Evolutionary conservation across 2,797 vertebrate genomes (phyloP).

Genomic region (Lindbergichthys nudifrons): DNA sequence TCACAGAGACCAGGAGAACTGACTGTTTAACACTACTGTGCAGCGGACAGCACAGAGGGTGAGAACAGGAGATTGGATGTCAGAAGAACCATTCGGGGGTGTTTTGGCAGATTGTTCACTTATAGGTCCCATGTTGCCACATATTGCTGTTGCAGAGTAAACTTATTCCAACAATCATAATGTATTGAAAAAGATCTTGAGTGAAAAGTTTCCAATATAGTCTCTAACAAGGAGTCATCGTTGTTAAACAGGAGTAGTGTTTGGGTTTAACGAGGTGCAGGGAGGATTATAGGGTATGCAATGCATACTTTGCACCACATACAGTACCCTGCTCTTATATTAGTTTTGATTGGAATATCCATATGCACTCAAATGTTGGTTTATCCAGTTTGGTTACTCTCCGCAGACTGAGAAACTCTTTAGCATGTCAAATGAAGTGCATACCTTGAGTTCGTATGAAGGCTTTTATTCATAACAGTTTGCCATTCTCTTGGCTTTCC

Average conservation of each 20-base stretch:
- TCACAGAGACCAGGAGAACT: slow-evolving; percentile 43
- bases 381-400: slow-evolving; percentile 39
- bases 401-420: slow-evolving; percentile 22
- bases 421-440: slow-evolving; percentile 44
- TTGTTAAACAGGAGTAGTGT: slow-evolving; percentile 16
- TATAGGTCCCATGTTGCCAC: slow-evolving; percentile 36
- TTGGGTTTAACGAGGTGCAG: slow-evolving; percentile 50
- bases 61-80: slow-evolving; percentile 42
- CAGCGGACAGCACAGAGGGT: too few relatives aligned
- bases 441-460: slow-evolving; percentile 38
- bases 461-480: slow-evolving; percentile 47
- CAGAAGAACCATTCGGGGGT: slow-evolving; percentile 23
- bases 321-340: slow-evolving; percentile 12
- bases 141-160: slow-evolving; percentile 32
- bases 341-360: slow-evolving; percentile 54
- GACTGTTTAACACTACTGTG: too few relatives aligned
- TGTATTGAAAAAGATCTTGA: slow-evolving; percentile 28
- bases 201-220: slow-evolving; percentile 27
- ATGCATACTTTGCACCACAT: slow-evolving; percentile 49
- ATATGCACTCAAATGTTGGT: slow-evolving; percentile 36
- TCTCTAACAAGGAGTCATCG: slow-evolving; percentile 33
- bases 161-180: slow-evolving; percentile 34
- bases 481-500: slow-evolving; percentile 19
- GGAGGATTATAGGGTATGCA: slow-evolving; percentile 46
- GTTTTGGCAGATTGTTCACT: slow-evolving; percentile 31